Evolutionary conservation across 2,113 vertebrate species (phyloP).

Genomic region (Rostratula benghalensis): DNA sequence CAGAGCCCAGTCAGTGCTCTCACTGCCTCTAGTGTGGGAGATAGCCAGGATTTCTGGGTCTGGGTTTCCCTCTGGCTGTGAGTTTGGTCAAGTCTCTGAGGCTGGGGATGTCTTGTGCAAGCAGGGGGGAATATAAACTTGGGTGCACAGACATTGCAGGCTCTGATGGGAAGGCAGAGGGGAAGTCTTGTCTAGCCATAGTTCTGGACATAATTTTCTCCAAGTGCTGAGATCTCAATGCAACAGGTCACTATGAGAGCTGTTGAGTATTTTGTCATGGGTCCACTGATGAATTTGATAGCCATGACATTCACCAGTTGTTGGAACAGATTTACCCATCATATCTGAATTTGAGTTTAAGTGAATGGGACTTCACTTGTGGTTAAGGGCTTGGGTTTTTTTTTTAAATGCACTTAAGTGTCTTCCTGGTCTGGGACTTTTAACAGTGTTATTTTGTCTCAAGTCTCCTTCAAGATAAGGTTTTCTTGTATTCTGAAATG

Average conservation of each 20-base stretch:
- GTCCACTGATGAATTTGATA: background rate
- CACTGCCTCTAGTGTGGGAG: background rate
- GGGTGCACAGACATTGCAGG: rapidly evolving
- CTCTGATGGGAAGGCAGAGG: background rate
- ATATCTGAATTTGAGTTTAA: background rate
- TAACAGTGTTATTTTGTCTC: constrained; percentile 46
- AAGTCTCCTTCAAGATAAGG: constrained; percentile 50
- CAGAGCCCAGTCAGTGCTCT: background rate
- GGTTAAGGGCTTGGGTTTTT: background rate
- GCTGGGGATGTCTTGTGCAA: background rate
- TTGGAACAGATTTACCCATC: constrained; percentile 29
- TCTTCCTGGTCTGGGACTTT: constrained; percentile 44
- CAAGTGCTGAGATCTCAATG: background rate
- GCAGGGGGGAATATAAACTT: rapidly evolving
- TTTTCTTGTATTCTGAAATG: constrained; percentile 69
- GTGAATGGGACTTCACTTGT: constrained; percentile 13
- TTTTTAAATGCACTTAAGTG: background rate
- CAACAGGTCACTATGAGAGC: background rate
- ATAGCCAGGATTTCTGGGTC: background rate
- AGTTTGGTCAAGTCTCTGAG: background rate
- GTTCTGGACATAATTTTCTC: background rate
- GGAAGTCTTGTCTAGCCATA: background rate
- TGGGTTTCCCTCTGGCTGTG: rapidly evolving
- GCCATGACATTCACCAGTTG: background rate
- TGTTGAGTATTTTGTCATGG: background rate